Base-by-base conservation (phyloP, 2,797 vertebrate genomes). In the Phyllotis vaccarum region DNA sequence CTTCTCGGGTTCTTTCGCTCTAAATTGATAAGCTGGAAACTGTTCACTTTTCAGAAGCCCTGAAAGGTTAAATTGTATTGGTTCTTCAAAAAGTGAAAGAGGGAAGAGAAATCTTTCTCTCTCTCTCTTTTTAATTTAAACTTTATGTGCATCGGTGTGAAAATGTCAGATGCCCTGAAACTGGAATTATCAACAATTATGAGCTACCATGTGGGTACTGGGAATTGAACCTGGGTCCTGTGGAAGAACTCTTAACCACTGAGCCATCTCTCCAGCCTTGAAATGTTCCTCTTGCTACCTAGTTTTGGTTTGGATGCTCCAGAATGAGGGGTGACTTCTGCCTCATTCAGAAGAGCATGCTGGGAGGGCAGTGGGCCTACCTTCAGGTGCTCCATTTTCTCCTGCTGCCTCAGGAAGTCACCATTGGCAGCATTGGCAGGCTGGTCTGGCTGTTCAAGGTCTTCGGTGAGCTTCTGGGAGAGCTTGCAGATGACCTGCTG, bases 401-500 rank as follows among this genome's bases (percentile, higher is more conserved):
- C 98, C 97, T 98, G 98, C 17, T 99, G 98, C 80, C 98, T 98
- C 75, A 95, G 98, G 92, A 99, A 8, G 14, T 97, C 98, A 43
- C 94, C 19, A 3, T 68, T 78, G 5, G 90, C 64, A 9, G 74
- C 22, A 22, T 72, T 83, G 2, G 89, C 72, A 22, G 74, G 56
- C 72, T 85, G 85, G 37, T 3, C 4, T 0, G 21, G 97, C 7
- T 98, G 97, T 0, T 96, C 97, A 80, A 98, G 94, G 56, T 98
- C 98, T 86, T 60, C 90, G 0, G 98, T 98, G 98, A 99, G 95
- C 97, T 99, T 99, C 92, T 99, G 98, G 0, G 99, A 99, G 81
- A 99, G 98, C 96, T 99, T 99, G 58, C 99, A 95, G 97, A 99
- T 99, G 96, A 99, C 99, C 98, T 99, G 98, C 97, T 99, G 99